Evolutionary conservation across 2,797 vertebrate genomes (phyloP), one percentile per base, ranked within the genome.

Genomic region (Argya squamiceps): DNA sequence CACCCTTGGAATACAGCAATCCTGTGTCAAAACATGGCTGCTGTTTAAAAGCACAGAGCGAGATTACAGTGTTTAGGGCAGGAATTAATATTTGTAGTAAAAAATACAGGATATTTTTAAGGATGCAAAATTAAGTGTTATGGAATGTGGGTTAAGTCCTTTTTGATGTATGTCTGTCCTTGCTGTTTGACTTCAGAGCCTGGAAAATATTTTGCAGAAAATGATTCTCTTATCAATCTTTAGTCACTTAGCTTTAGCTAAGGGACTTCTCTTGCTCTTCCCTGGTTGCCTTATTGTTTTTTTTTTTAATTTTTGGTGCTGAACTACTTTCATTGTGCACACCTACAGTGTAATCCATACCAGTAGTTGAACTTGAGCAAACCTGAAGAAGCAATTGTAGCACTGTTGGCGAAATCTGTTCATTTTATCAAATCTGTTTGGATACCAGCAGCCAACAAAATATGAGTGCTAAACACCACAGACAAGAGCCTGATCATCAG

Each of bases 11-110:
- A 82, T 92, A 92, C 69, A 91, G 73, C 0, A 0, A 82, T 78
- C 76, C 74, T 88, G 84, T 92, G 89, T 92, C 79, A 93, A 69
- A 91, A 88, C 67, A 82, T 86, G 94, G 46, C 82, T 89, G 82
- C 75, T 52, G 4, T 64, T 85, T 92, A 82, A 92, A 68, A 92
- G 76, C 65, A 49, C 62, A 63, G 11, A 79, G 62, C 59, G 82
- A 86, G 95, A 91, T 73, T 70, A 27, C 37, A 26, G 67, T 1
- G 0, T 56, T 89, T 94, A 59, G 74, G 63, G 26, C 5, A 62
- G 75, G 69, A 89, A 46, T 88, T 88, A 88, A 82, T 85, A 81
- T 22, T 73, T 5, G 2, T 0, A 1, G 50, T 81, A 73, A 92
- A 88, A 92, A 34, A 19, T 26, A 9, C 55, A 71, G 41, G 49